Evolutionary conservation across 2,888 invertebrate species (phyloP).

Genomic region (Petrolisthes cinctipes): DNA sequence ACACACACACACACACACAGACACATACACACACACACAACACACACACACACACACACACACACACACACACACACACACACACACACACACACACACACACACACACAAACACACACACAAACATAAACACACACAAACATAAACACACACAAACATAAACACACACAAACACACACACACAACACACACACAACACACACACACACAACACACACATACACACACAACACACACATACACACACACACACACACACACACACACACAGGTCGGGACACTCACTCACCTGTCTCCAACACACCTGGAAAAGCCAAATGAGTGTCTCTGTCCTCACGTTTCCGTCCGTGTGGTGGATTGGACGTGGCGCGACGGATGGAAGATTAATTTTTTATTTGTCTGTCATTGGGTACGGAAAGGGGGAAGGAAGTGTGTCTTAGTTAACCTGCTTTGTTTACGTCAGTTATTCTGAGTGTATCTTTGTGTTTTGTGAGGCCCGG

Average conservation of each 20-base stretch:
- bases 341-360: too few species aligned
- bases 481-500: too few species aligned
- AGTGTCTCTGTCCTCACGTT: too few species aligned
- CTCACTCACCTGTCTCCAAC: not conserved
- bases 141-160: not conserved
- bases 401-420: too few species aligned
- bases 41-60: constrained; percentile 11
- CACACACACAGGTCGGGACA: not conserved
- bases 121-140: not conserved
- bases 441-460: too few species aligned
- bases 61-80: constrained; percentile 11
- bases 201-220: constrained; percentile 12
- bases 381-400: too few species aligned
- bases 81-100: constrained; percentile 1
- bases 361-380: too few species aligned
- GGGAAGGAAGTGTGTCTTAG: too few species aligned
- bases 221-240: constrained; percentile 14
- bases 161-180: not conserved
- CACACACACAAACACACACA: not conserved
- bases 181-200: constrained; percentile 1
- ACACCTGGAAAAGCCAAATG: too few species aligned
- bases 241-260: constrained; percentile 16
- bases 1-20: constrained; percentile 13
- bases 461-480: too few species aligned
- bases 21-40: too few species aligned